These are phyloP conservation scores for Cosmopolites sordidus DNA, from an alignment of 2,888 invertebrate genomes.

Conservation along the genomic window DNA sequence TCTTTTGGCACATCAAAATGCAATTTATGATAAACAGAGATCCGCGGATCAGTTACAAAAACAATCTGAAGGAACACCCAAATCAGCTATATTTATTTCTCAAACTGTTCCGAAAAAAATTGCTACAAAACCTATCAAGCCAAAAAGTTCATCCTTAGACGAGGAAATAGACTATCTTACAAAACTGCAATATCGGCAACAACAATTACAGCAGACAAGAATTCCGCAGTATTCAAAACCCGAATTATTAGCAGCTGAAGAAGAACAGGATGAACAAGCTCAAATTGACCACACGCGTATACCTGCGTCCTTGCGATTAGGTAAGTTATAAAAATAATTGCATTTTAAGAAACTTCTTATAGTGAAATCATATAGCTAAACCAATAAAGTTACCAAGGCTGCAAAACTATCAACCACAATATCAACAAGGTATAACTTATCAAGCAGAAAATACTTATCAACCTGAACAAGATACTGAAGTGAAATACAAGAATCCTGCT, in stretches of 20 bases:
- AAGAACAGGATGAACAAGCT: conserved; percentile 10
- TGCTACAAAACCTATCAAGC: conserved; percentile 3
- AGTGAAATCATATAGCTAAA: conserved; percentile 3
- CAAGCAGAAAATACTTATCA: conserved; percentile 9
- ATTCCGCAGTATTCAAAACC: conserved; percentile 14
- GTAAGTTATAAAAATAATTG: neutral
- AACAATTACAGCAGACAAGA: conserved; percentile 10
- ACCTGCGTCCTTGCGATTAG: neutral
- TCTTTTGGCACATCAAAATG: conserved; percentile 16
- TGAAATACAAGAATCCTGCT: conserved; percentile 2
- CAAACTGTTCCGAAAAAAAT: conserved; percentile 13
- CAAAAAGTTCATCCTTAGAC: conserved; percentile 13
- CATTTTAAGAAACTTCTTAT: neutral
- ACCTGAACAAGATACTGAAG: neutral
- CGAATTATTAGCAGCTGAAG: conserved; percentile 4
- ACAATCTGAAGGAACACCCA: conserved; percentile 1
- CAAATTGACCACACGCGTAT: conserved; percentile 8
- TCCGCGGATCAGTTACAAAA: conserved; percentile 8
- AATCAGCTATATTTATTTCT: conserved; percentile 9
- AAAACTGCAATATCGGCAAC: conserved; percentile 16
- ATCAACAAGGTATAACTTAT: conserved; percentile 12
- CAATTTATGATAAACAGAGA: conserved; percentile 17
- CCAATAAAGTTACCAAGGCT: conserved; percentile 3
- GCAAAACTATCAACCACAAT: conserved; percentile 12
- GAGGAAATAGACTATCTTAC: conserved; percentile 16